phyloP scores from a whole-genome alignment of 2,797 vertebrate species.

The Xiphophorus birchmanni region DNA sequence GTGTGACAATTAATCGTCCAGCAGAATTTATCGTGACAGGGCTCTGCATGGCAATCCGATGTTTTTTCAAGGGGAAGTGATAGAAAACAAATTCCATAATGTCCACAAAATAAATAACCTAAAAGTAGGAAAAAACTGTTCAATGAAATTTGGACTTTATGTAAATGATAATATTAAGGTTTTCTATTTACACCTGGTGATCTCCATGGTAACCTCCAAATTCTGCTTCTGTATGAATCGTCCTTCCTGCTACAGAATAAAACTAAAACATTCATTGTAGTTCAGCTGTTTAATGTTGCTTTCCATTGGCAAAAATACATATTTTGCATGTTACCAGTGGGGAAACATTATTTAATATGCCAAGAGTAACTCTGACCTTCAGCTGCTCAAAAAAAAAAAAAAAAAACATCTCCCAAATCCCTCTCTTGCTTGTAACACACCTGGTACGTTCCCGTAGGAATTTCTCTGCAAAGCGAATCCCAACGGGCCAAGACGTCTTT shows the following conservation, averaged over 20 bases:
- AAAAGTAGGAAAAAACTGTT: neutral
- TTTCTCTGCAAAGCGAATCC: neutral
- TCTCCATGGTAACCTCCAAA: neutral
- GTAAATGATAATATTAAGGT: neutral
- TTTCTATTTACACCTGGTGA: neutral
- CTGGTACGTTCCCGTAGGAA: slow-evolving; percentile 3
- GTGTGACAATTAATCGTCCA: too few relatives aligned
- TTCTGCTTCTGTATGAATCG: neutral
- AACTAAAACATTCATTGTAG: neutral
- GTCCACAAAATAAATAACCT: neutral
- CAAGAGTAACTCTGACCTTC: neutral
- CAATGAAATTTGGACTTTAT: neutral
- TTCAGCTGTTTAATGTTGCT: neutral
- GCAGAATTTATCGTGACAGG: too few relatives aligned
- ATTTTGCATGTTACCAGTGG: neutral
- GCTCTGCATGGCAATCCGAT: too few relatives aligned
- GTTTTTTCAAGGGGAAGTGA: too few relatives aligned
- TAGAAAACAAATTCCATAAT: too few relatives aligned
- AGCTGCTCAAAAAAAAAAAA: neutral
- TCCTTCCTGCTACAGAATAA: neutral
- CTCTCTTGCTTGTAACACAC: neutral
- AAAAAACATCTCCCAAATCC: neutral
- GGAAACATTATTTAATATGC: slow-evolving; percentile 3
- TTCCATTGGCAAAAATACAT: neutral
- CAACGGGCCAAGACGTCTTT: neutral